Evolutionary conservation across 2,888 invertebrate genomes (phyloP), one percentile per base, ranked within the genome.

Genomic region (Biston betularia): DNA sequence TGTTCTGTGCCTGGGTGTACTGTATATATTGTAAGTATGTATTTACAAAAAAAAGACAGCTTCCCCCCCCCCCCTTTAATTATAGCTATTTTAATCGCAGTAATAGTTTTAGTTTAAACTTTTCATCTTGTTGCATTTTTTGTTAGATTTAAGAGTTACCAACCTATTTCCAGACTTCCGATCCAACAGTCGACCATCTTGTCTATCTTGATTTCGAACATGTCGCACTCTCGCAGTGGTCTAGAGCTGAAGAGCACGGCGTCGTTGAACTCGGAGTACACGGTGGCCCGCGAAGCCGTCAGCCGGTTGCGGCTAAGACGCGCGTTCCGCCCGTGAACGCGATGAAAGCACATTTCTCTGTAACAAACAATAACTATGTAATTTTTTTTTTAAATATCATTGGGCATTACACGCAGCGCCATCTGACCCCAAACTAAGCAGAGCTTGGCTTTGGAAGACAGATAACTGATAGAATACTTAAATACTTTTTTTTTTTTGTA

Each of bases 161-260:
- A 75, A 96, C 97, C 97, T 69, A 97, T 97, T 94, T 98, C 98
- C 61, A 98, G 96, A 70, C 98, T 97, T 6, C 98, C 98, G 11
- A 97, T 97, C 98, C 98, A 98, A 71, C 98, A 95, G 76, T 97
- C 98, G 14, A 98, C 97, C 95, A 98, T 97, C 79, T 96, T 97
- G 84, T 98, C 98, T 55, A 99, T 96, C 55, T 96, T 94, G 34
- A 99, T 96, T 88, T 99, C 98, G 86, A 99, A 99, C 88, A 99
- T 95, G 87, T 99, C 98, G 54, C 97, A 97, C 80, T 98, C 97
- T 24, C 97, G 94, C 55, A 99, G 89, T 0, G 98, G 97, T 60
- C 98, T 94, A 84, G 97, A 98, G 67, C 98, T 98, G 85, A 98
- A 97, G 2, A 98, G 96, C 71, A 99, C 98, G 0, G 98, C 98